These are phyloP conservation scores for Drosophila mojavensis DNA, from an alignment of 1,140 invertebrate genomes.

Conservation along the genomic window DNA sequence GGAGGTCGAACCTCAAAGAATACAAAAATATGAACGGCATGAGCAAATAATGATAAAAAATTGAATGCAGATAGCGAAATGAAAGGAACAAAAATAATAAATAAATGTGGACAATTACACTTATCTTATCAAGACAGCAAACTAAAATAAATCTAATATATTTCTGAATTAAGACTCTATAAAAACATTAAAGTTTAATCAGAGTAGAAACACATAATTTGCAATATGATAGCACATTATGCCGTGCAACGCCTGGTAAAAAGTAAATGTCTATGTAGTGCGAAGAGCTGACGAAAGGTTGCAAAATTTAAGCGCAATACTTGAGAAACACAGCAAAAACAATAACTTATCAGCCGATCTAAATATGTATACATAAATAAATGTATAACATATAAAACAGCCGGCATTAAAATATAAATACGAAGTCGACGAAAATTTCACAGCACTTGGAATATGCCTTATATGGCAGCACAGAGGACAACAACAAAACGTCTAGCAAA, in stretches of 20 bases:
- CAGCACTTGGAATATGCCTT: constrained; percentile 28
- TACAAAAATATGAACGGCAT: background rate
- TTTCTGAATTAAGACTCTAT: background rate
- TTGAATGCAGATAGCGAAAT: background rate
- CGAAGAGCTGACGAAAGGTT: constrained; percentile 18
- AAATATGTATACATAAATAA: background rate
- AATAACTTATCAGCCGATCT: background rate
- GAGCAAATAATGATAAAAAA: constrained; percentile 11
- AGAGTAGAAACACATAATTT: background rate
- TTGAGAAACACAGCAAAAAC: constrained; percentile 1
- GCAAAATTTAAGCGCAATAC: background rate
- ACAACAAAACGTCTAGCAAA: constrained; percentile 21
- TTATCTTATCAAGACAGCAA: constrained; percentile 42
- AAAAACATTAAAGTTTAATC: no score
- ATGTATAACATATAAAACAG: constrained; percentile 1
- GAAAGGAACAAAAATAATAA: constrained; percentile 9
- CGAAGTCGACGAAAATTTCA: constrained; percentile 13
- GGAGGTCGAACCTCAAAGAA: no score
- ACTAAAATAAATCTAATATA: constrained; percentile 10
- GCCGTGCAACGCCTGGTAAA: background rate
- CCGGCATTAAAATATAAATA: constrained; percentile 10
- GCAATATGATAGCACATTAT: background rate
- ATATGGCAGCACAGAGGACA: constrained; percentile 42
- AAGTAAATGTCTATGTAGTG: constrained; percentile 1
- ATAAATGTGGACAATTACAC: constrained; percentile 29